Percentiles rank a stretch among this genome's conserved stretches.
Conservation (phyloP, 2,797 vertebrate species). For the Hyperoplus immaculatus region DNA sequence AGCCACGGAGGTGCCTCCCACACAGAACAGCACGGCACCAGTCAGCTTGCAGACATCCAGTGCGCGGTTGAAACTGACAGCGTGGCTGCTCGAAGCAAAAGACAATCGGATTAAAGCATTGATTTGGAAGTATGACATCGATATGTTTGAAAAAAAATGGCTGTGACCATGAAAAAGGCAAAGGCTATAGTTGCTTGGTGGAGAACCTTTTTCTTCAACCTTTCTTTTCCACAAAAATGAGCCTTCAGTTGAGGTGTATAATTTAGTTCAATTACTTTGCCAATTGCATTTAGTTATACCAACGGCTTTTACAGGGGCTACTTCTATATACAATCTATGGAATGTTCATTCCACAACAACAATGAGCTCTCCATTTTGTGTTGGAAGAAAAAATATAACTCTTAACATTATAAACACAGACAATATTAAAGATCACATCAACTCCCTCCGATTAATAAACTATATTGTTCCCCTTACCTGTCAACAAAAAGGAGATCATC, state of each 20-base stretch:
- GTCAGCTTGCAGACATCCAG: slow-evolving; percentile 95
- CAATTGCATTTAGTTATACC: background rate
- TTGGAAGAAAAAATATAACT: background rate
- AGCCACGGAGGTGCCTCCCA: slow-evolving; percentile 92
- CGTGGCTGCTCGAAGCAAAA: slow-evolving; percentile 88
- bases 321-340: background rate
- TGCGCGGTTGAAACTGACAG: slow-evolving; percentile 92
- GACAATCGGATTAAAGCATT: background rate
- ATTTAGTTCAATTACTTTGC: no score
- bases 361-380: background rate
- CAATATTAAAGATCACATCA: background rate
- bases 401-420: background rate
- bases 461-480: slow-evolving; percentile 66
- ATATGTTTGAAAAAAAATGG: background rate
- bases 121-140: no score
- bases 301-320: background rate
- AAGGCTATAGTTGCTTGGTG: background rate
- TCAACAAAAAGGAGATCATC: slow-evolving; percentile 96
- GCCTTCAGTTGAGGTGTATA: no score
- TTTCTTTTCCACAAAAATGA: no score
- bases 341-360: background rate
- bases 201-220: no score
- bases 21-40: slow-evolving; percentile 93
- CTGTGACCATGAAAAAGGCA: background rate
- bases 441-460: background rate